Evolutionary conservation across 53 echinoderm and acorn worm species (phyloP).

Genomic region (Henricia sp.): DNA sequence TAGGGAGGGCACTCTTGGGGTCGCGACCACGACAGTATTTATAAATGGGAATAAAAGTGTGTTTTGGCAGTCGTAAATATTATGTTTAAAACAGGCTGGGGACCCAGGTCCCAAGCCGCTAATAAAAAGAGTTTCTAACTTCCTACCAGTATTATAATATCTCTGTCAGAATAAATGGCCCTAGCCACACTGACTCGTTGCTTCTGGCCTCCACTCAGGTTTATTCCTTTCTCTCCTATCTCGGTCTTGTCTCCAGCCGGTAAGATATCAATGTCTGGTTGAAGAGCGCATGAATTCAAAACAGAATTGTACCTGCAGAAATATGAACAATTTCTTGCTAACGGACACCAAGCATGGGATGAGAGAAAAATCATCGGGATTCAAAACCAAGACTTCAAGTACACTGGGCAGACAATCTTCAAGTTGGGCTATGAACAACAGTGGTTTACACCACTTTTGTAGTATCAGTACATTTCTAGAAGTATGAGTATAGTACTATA

Average conservation of each 20-base stretch:
- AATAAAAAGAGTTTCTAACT: not conserved
- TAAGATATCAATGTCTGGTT: slow-evolving; percentile 79
- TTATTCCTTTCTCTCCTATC: slow-evolving; percentile 87
- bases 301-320: slow-evolving; percentile 63
- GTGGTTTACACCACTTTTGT: too few relatives aligned
- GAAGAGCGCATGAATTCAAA: slow-evolving; percentile 73
- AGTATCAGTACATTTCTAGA: too few relatives aligned
- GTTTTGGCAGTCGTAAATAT: too few relatives aligned
- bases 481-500: too few relatives aligned
- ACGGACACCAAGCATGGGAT: not conserved
- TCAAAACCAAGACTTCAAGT: too few relatives aligned
- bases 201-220: slow-evolving; percentile 86
- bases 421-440: too few relatives aligned
- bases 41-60: too few relatives aligned
- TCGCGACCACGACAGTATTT: too few relatives aligned
- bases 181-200: slow-evolving; percentile 85
- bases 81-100: too few relatives aligned
- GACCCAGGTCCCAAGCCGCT: too few relatives aligned
- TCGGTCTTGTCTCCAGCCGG: slow-evolving; percentile 82
- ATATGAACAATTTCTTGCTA: not conserved
- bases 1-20: not conserved
- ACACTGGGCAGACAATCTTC: too few relatives aligned
- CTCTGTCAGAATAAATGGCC: slow-evolving; percentile 75
- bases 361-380: too few relatives aligned
- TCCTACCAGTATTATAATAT: slow-evolving; percentile 80